These are phyloP conservation scores for Decapterus maruadsi DNA, from an alignment of 2,797 vertebrate species.

Conservation along the genomic window DNA sequence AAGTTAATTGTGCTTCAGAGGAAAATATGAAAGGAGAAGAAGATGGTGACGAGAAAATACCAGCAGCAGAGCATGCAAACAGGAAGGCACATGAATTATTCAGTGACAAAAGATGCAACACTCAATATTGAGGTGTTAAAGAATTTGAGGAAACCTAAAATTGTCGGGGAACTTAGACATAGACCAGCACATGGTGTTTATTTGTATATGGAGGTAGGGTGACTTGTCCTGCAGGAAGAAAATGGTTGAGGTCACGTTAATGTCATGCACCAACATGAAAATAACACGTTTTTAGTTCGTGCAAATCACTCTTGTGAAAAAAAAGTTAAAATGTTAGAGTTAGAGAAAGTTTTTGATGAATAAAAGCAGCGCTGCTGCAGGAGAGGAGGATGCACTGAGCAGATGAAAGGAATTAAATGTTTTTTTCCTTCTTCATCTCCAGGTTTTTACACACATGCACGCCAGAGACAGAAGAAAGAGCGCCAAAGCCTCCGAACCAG, in stretches of 20 bases:
- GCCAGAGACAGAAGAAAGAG: constrained; percentile 71
- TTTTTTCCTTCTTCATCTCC: background rate
- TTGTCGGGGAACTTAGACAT: background rate
- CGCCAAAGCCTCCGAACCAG: constrained; percentile 7
- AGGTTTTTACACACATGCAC: constrained; percentile 80
- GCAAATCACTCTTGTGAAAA: background rate
- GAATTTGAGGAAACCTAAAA: background rate
- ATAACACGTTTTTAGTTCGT: background rate
- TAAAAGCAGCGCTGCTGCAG: background rate
- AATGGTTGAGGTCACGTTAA: background rate
- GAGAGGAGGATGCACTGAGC: background rate
- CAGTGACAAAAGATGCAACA: background rate
- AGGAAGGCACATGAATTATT: background rate
- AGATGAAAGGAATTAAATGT: background rate
- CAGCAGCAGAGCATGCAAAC: background rate
- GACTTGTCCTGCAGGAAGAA: background rate
- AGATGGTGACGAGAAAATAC: background rate
- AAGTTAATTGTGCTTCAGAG: background rate
- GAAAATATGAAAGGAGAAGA: background rate
- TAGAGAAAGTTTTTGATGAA: background rate
- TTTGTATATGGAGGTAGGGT: background rate
- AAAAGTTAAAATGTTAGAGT: background rate
- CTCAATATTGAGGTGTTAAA: background rate
- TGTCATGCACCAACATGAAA: background rate
- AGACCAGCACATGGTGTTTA: background rate